Evolutionary conservation across 1,140 invertebrate genomes (phyloP).

Genomic region (Colletes latitarsis): DNA sequence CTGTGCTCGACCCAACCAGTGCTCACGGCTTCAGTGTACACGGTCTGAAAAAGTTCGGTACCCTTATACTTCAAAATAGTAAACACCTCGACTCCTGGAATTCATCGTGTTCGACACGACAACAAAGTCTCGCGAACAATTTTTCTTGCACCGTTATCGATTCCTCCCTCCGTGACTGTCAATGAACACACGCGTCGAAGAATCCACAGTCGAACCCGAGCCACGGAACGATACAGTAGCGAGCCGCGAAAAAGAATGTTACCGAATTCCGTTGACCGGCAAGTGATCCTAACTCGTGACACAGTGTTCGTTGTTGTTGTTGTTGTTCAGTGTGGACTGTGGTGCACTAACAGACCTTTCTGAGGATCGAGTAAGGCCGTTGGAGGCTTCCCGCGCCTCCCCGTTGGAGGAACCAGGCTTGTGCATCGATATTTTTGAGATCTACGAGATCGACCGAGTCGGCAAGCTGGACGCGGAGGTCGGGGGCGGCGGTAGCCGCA

Average conservation of each 20-base stretch:
- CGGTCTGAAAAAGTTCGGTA: neutral
- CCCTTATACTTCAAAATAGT: no score
- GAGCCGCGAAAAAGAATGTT: conserved; percentile 21
- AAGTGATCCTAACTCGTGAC: conserved; percentile 5
- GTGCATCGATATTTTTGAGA: conserved; percentile 27
- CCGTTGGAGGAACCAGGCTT: neutral
- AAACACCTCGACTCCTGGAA: no score
- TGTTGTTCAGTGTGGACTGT: neutral
- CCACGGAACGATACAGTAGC: neutral
- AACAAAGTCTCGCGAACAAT: neutral
- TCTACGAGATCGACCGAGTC: conserved; percentile 47
- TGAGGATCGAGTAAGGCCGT: conserved; percentile 2
- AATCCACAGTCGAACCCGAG: neutral
- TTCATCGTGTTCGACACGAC: no score
- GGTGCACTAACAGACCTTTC: neutral
- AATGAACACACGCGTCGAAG: neutral
- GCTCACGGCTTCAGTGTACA: neutral
- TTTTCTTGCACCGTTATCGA: neutral
- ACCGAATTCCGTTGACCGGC: neutral
- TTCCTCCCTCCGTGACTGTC: neutral
- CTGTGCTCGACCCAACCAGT: neutral
- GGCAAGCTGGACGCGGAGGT: conserved; percentile 78
- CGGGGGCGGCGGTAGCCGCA: conserved; percentile 73
- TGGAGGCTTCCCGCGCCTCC: neutral
- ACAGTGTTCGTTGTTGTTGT: neutral